Conservation (phyloP, 2,113 vertebrate species). For the Sturnira hondurensis region DNA sequence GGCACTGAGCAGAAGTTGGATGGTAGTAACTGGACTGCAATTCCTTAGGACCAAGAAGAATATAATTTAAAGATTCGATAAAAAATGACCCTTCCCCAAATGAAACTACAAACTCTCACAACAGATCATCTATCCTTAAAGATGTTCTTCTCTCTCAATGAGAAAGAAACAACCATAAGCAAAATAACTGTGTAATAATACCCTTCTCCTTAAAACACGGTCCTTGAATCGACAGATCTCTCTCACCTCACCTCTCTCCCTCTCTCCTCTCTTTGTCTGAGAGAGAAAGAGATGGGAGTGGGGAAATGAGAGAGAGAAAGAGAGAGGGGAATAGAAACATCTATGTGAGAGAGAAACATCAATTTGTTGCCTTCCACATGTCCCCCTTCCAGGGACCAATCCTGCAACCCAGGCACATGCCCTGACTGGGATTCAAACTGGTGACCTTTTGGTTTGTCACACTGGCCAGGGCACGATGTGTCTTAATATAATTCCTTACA, state of each 20-base stretch:
- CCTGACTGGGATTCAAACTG: too few relatives aligned
- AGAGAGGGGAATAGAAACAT: background rate
- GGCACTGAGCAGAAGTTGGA: background rate
- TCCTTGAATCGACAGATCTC: background rate
- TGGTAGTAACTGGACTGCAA: background rate
- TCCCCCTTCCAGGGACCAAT: too few relatives aligned
- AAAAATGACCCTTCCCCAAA: background rate
- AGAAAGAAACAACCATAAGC: background rate
- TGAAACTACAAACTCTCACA: background rate
- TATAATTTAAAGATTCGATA: background rate
- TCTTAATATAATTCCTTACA: background rate
- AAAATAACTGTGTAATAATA: background rate
- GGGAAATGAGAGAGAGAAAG: background rate
- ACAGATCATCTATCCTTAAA: background rate
- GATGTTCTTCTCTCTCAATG: background rate
- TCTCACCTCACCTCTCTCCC: too few relatives aligned
- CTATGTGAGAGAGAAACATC: too few relatives aligned
- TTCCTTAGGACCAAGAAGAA: background rate
- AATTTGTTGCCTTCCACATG: too few relatives aligned
- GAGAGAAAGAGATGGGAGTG: too few relatives aligned
- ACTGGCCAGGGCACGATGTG: background rate
- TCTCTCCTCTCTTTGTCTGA: background rate
- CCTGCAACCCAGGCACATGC: too few relatives aligned
- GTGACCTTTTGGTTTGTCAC: too few relatives aligned
- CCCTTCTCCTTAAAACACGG: background rate